Evolutionary conservation across 2,888 invertebrate species (phyloP).

Genomic region (Polietes domitor): DNA sequence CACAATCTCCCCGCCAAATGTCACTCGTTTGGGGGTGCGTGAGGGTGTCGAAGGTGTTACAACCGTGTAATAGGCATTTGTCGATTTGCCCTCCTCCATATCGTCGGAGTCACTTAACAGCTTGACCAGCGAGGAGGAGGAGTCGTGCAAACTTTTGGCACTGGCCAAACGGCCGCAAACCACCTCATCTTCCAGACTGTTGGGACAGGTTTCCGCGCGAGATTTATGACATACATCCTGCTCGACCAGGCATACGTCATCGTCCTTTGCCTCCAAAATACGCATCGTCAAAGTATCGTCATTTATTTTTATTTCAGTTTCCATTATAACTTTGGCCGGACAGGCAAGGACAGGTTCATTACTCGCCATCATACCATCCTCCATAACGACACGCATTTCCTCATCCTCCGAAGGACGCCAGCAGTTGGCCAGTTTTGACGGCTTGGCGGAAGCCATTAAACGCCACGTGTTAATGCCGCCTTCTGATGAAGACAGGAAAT

Average conservation of each 20-base stretch:
- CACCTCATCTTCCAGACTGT: slow-evolving; percentile 71
- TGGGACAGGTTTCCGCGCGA: slow-evolving; percentile 68
- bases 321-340: slow-evolving; percentile 87
- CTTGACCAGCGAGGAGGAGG: slow-evolving; percentile 82
- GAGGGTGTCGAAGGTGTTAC: slow-evolving; percentile 77
- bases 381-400: neutral
- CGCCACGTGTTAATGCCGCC: slow-evolving; percentile 64
- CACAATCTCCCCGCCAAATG: slow-evolving; percentile 93
- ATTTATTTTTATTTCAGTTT: slow-evolving; percentile 91
- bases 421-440: slow-evolving; percentile 55
- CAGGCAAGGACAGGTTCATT: slow-evolving; percentile 73
- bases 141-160: slow-evolving; percentile 63
- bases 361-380: slow-evolving; percentile 72
- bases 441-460: slow-evolving; percentile 50
- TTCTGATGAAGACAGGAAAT: slow-evolving; percentile 50
- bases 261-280: slow-evolving; percentile 84
- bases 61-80: slow-evolving; percentile 49
- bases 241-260: slow-evolving; percentile 70
- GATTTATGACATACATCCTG: slow-evolving; percentile 69
- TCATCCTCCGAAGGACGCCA: slow-evolving; percentile 70
- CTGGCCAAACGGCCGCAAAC: slow-evolving; percentile 79
- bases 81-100: slow-evolving; percentile 80
- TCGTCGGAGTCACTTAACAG: slow-evolving; percentile 85
- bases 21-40: slow-evolving; percentile 87
- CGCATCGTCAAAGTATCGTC: slow-evolving; percentile 92